phyloP scores from a whole-genome alignment of 2,888 invertebrate genomes.

The Caenorhabditis doughertyi region DNA sequence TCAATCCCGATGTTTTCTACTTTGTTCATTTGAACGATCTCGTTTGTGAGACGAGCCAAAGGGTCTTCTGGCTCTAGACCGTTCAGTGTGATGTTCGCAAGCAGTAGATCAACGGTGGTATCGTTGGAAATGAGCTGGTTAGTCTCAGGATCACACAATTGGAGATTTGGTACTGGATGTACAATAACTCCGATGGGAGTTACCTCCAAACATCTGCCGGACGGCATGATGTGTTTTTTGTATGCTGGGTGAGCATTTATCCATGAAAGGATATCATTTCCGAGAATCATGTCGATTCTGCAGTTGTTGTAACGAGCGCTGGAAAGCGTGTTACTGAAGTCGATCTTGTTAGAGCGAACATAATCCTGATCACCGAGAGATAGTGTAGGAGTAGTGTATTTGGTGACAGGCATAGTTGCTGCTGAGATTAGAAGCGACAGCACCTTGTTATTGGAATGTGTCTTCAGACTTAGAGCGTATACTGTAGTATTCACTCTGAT shows the following conservation, averaged over 20 bases:
- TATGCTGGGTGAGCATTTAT: background rate
- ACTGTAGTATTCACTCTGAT: background rate
- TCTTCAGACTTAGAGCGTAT: background rate
- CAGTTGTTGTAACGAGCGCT: background rate
- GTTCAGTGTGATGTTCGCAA: too few relatives aligned
- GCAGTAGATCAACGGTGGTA: too few relatives aligned
- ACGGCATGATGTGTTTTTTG: background rate
- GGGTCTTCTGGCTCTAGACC: background rate
- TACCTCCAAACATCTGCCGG: background rate
- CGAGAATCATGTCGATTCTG: background rate
- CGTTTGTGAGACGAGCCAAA: background rate
- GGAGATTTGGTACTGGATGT: background rate
- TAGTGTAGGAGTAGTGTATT: background rate
- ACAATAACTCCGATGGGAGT: background rate
- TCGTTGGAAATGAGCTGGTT: too few relatives aligned
- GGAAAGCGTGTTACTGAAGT: background rate
- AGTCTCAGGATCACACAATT: too few relatives aligned
- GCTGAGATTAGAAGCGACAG: background rate
- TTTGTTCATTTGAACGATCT: background rate
- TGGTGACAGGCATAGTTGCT: too few relatives aligned
- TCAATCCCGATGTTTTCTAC: constrained; percentile 11
- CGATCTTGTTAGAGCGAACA: too few relatives aligned
- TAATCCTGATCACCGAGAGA: background rate
- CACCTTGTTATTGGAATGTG: too few relatives aligned
- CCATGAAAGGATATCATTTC: background rate